Conservation (phyloP, 2,888 invertebrate species). For the Pteria penguin region DNA sequence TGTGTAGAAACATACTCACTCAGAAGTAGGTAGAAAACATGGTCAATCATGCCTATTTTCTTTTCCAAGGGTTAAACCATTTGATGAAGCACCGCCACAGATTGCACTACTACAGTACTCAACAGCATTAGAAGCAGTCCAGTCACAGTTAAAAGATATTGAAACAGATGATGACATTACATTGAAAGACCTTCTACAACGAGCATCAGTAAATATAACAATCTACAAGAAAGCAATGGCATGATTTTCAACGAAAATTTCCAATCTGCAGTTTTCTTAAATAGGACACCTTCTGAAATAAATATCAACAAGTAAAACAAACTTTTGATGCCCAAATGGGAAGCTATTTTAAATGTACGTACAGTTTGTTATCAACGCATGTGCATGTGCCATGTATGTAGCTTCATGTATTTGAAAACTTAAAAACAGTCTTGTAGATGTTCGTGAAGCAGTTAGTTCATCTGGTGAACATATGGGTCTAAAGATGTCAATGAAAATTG, state of each 20-base stretch:
- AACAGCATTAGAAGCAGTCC: not conserved
- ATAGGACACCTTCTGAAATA: conserved; percentile 6
- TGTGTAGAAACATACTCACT: not conserved
- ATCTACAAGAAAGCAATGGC: no score
- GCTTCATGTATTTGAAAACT: conserved; percentile 46
- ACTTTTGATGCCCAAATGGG: conserved; percentile 7
- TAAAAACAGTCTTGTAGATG: conserved; percentile 34
- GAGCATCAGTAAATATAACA: no score
- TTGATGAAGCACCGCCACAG: not conserved
- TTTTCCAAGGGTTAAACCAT: conserved; percentile 9
- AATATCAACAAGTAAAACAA: conserved; percentile 4
- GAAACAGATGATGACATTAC: no score
- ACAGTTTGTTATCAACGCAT: conserved; percentile 47
- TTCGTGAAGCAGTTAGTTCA: conserved; percentile 26
- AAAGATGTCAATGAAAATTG: conserved; percentile 25
- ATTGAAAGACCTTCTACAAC: no score
- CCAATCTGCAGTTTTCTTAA: no score
- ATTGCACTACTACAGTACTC: conserved; percentile 2
- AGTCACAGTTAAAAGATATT: not conserved
- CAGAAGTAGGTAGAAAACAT: not conserved
- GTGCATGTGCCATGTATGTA: conserved; percentile 47
- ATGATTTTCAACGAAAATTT: no score
- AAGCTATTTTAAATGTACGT: conserved; percentile 45
- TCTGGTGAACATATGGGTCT: conserved; percentile 10
- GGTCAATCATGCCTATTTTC: not conserved